phyloP scores from a whole-genome alignment of 2,113 vertebrate genomes.

The Desmodus rotundus region DNA sequence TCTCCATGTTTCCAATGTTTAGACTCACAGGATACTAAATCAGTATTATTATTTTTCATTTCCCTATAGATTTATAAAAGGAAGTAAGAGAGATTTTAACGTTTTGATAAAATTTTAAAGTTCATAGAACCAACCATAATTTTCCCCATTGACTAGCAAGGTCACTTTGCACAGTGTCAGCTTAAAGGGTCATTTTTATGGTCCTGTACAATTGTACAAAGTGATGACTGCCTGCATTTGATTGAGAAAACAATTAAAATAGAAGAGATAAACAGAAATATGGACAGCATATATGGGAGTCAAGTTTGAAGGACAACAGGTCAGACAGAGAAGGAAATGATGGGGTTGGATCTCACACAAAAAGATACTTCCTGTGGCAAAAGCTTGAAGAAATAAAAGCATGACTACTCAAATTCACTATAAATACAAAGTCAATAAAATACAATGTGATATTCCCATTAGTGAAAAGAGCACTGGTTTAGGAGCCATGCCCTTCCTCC shows the following conservation, averaged over 20 bases:
- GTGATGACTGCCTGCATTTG: neutral
- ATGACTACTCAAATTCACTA: neutral
- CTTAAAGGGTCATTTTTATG: neutral
- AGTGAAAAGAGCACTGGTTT: neutral
- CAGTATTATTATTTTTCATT: neutral
- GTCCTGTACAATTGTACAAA: neutral
- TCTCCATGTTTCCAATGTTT: neutral
- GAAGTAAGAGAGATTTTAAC: slow-evolving; percentile 20
- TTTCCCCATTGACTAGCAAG: neutral
- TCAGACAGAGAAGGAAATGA: neutral
- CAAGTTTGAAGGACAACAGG: neutral
- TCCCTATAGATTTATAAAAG: neutral
- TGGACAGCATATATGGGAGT: neutral
- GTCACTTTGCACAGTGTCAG: neutral
- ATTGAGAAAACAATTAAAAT: neutral
- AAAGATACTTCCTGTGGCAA: neutral
- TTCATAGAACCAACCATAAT: neutral
- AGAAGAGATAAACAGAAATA: neutral
- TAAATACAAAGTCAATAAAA: neutral
- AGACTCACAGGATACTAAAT: neutral
- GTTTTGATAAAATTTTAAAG: neutral
- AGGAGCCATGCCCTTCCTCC: neutral
- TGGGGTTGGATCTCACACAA: neutral
- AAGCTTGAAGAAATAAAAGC: slow-evolving; percentile 4
- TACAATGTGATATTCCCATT: neutral